Evolutionary conservation across 1,140 invertebrate genomes (phyloP).

Genomic region (Berghia stephanieae): DNA sequence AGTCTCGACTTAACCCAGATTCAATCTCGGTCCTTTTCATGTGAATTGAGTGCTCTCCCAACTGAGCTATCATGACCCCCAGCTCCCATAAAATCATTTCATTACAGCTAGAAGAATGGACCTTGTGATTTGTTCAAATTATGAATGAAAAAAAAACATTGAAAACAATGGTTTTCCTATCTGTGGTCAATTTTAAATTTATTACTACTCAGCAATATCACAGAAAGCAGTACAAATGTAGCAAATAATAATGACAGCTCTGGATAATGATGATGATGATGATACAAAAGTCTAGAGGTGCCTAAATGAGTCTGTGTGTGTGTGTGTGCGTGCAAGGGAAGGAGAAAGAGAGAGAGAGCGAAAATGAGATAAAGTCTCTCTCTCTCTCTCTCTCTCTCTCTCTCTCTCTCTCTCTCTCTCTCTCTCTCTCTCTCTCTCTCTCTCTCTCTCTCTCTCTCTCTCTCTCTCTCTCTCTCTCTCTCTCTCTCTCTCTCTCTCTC

Average conservation of each 20-base stretch:
- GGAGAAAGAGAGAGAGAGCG: slow-evolving; percentile 2
- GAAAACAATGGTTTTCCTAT: not conserved
- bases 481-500: not conserved
- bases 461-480: not conserved
- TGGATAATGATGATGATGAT: not conserved
- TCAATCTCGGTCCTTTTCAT: too few relatives aligned
- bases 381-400: not conserved
- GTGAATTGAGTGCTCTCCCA: too few relatives aligned
- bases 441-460: not conserved
- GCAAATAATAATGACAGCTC: not conserved
- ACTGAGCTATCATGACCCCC: too few relatives aligned
- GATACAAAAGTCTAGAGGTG: not conserved
- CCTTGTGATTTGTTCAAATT: too few relatives aligned
- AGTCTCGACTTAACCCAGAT: too few relatives aligned
- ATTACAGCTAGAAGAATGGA: too few relatives aligned
- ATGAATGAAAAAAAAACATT: not conserved
- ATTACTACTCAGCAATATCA: too few relatives aligned
- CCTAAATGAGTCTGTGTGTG: not conserved
- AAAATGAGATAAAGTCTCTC: not conserved
- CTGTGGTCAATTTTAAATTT: too few relatives aligned
- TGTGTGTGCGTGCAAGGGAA: not conserved
- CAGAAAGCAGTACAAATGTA: not conserved
- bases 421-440: not conserved
- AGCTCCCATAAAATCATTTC: too few relatives aligned
- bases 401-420: not conserved